phyloP scores from a whole-genome alignment of 2,113 vertebrate genomes.

The Burhinus bistriatus region DNA sequence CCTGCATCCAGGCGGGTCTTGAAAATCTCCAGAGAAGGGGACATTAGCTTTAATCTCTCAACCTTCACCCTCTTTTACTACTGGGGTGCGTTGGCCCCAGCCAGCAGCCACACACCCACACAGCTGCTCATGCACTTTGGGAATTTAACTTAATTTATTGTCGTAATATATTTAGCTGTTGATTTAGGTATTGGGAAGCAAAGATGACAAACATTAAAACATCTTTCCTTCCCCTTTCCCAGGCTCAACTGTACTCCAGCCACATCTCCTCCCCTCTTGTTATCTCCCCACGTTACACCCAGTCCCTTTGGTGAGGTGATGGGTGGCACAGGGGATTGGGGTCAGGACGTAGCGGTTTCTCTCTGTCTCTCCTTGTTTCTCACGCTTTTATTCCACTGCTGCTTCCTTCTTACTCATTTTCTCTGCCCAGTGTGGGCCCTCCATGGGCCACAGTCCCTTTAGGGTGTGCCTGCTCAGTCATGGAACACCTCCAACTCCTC shows the following conservation, averaged over 20 bases:
- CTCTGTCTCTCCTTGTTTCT: neutral
- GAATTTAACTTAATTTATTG: neutral
- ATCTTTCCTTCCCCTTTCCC: conserved; percentile 40
- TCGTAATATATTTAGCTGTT: neutral
- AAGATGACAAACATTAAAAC: neutral
- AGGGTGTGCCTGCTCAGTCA: neutral
- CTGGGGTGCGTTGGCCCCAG: neutral
- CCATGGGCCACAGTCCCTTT: neutral
- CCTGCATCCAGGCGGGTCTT: no score
- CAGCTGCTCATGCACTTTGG: neutral
- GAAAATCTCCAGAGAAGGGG: no score
- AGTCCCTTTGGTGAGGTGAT: neutral
- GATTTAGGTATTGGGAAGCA: neutral
- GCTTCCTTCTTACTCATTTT: neutral
- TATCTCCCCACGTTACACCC: neutral
- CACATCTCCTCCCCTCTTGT: neutral
- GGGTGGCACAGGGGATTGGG: neutral
- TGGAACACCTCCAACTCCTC: neutral
- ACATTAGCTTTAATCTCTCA: neutral
- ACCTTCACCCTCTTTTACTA: neutral
- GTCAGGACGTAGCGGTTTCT: neutral
- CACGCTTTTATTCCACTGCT: neutral
- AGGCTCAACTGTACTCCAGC: neutral
- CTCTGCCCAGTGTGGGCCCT: neutral
- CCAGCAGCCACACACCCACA: neutral